A percentile compares a stretch with the other conserved stretches of the same genome.
Conservation (phyloP, 2,797 vertebrate genomes). For the Phoeniculus purpureus region DNA sequence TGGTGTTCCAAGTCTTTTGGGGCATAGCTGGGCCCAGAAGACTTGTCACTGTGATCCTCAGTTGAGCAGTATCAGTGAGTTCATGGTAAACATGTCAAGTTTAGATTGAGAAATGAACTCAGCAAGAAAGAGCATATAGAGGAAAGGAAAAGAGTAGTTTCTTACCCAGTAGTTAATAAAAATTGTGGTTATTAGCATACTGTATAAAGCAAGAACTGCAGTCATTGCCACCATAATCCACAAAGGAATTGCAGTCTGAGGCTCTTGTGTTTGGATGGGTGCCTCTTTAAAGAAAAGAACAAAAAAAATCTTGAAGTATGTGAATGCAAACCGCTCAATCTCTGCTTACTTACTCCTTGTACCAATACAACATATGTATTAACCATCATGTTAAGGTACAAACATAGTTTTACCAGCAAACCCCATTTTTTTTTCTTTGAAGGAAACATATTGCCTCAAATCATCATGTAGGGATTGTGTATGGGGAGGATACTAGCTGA, state of each 20-base stretch:
- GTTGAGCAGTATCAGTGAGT: neutral
- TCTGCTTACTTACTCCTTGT: neutral
- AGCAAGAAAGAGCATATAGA: neutral
- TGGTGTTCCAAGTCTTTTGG: neutral
- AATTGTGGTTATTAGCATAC: slow-evolving; percentile 68
- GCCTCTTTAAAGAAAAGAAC: slow-evolving; percentile 68
- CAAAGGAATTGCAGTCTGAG: slow-evolving; percentile 38
- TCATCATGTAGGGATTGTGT: neutral
- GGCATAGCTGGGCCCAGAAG: neutral
- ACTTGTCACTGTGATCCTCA: neutral
- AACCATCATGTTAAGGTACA: neutral
- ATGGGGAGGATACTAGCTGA: neutral
- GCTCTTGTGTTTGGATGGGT: neutral
- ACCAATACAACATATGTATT: neutral
- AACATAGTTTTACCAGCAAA: neutral
- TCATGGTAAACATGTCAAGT: neutral
- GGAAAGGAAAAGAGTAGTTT: neutral
- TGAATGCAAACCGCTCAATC: neutral
- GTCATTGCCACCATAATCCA: slow-evolving; percentile 55
- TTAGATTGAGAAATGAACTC: neutral
- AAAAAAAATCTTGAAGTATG: slow-evolving; percentile 41
- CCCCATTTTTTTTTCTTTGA: neutral
- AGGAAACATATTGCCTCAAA: neutral
- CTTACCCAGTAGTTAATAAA: slow-evolving; percentile 79
- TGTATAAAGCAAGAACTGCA: slow-evolving; percentile 74